A percentile compares a stretch with the other conserved stretches of the same genome.
Evolutionary conservation across 2,888 invertebrate genomes (phyloP).

Genomic region (Cephalotes varians): DNA sequence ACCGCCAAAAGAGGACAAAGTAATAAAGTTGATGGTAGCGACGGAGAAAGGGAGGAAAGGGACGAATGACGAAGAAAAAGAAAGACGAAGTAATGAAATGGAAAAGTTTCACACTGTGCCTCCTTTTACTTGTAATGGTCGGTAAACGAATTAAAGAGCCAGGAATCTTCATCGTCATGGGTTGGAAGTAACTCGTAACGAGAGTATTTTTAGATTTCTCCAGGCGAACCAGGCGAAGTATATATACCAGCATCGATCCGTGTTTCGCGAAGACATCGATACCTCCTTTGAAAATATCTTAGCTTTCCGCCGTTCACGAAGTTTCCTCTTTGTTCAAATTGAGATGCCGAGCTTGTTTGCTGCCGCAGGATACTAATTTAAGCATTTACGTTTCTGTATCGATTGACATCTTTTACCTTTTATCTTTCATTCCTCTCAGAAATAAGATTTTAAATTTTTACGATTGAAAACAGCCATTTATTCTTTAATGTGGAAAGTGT

Average conservation of each 20-base stretch:
- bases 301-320: slow-evolving; percentile 22
- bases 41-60: slow-evolving; percentile 34
- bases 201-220: slow-evolving; percentile 70
- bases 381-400: slow-evolving; percentile 19
- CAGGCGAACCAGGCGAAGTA: not conserved
- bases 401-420: not conserved
- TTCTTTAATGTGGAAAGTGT: not conserved
- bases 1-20: slow-evolving; percentile 78
- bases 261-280: slow-evolving; percentile 42
- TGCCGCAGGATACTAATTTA: slow-evolving; percentile 21
- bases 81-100: slow-evolving; percentile 83
- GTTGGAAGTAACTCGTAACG: slow-evolving; percentile 75
- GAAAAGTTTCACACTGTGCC: slow-evolving; percentile 82
- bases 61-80: slow-evolving; percentile 56
- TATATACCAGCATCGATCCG: slow-evolving; percentile 30
- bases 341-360: slow-evolving; percentile 34
- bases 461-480: not conserved
- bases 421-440: not conserved
- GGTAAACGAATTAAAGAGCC: slow-evolving; percentile 84
- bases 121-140: slow-evolving; percentile 79
- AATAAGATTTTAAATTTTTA: slow-evolving; percentile 1
- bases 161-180: slow-evolving; percentile 76
- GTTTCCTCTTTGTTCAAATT: slow-evolving; percentile 35
- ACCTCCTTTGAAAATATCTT: slow-evolving; percentile 31
- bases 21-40: slow-evolving; percentile 81